Evolutionary conservation across 2,113 vertebrate species (phyloP), one percentile per base, ranked within the genome.

Genomic region (Hirundichthys speculiger): DNA sequence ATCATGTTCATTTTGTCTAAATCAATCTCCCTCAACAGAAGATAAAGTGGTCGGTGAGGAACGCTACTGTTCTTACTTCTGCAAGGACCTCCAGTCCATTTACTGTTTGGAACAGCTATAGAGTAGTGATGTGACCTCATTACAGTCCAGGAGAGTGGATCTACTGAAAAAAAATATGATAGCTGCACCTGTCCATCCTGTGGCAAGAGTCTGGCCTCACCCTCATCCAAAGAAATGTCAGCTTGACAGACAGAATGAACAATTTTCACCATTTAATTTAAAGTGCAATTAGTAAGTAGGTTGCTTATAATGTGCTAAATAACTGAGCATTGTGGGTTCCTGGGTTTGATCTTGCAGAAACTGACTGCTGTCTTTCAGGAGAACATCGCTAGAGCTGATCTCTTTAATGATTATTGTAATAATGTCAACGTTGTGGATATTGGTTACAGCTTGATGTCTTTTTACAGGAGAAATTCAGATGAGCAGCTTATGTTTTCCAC

Each of bases 401-500:
- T 66, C n/a, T 49, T 49, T 27, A 41, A 41, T 81, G 73, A 79
- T 78, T 67, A 76, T 76, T 63, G 63, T 69, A 56, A 59, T 62
- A 64, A 88, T 80, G 80, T 84, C 67, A 76, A 11, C 30, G 34
- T 59, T 45, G 64, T 77, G 63, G 64, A 68, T 75, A 48, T 61
- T 60, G 54, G 78, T 85, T 75, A 55, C 53, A 46, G 65, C 76
- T 58, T 70, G 51, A 81, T 76, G 67, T 73, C 57, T 73, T 75
- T 57, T 75, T 59, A 51, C 55, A 57, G 75, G 18, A 74, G 79
- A 79, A 62, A 66, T 71, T 64, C 77, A 79, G 64, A 85, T 77
- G 60, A 88, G 77, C 24, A 41, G 80, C 57, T 39, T 55, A 25
- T 62, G 62, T 83, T 89, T 90, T 88, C 85, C 87, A 89, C 75